These are phyloP conservation scores for Coregonus clupeaformis DNA, from an alignment of 2,113 vertebrate species.

Conservation along the genomic window DNA sequence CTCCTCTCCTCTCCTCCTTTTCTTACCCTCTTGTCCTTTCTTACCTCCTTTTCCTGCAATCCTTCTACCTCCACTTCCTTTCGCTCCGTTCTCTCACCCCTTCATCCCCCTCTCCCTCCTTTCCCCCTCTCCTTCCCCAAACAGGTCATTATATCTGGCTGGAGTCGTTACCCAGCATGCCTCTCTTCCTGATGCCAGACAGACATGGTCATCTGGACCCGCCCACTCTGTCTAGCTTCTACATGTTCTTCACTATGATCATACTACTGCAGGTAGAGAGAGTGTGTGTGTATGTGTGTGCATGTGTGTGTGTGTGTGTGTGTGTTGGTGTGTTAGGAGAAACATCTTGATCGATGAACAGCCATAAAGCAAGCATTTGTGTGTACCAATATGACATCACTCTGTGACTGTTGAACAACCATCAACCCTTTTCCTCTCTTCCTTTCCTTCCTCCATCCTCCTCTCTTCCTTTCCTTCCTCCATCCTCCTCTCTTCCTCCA, in stretches of 20 bases:
- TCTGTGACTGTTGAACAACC: background rate
- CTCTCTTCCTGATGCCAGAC: constrained; percentile 82
- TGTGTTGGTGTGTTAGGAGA: background rate
- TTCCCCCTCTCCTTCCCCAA: background rate
- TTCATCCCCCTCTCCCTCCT: background rate
- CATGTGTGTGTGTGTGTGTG: too few relatives aligned
- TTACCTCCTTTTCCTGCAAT: too few relatives aligned
- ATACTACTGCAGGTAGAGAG: constrained; percentile 89
- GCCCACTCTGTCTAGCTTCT: constrained; percentile 77
- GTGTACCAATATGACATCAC: too few relatives aligned
- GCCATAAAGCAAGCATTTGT: background rate
- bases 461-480: too few relatives aligned
- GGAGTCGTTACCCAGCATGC: constrained; percentile 66
- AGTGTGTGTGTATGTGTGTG: constrained; percentile 2
- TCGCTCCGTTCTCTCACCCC: background rate
- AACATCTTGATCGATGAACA: background rate
- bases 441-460: too few relatives aligned
- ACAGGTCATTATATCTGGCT: constrained; percentile 87
- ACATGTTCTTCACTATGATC: constrained; percentile 95
- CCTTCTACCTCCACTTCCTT: too few relatives aligned
- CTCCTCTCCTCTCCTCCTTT: too few relatives aligned
- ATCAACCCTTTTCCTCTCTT: too few relatives aligned
- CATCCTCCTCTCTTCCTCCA: too few relatives aligned
- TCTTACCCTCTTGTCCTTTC: too few relatives aligned
- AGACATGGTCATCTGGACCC: constrained; percentile 67